phyloP scores from a whole-genome alignment of 2,113 vertebrate species.

The Blennius ocellaris region DNA sequence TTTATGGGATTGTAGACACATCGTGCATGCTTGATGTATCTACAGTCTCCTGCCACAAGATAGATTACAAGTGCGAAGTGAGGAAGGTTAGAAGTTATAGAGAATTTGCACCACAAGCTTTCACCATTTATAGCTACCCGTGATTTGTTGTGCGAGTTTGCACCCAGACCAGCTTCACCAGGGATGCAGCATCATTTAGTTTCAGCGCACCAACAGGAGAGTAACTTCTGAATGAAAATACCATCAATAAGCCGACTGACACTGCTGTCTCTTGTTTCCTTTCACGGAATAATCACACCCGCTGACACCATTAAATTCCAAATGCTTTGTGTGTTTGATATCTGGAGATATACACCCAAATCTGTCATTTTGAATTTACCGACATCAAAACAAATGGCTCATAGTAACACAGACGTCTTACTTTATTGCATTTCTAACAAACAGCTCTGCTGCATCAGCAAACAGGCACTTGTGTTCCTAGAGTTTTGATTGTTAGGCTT shows the following conservation, averaged over 20 bases:
- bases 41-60: not conserved
- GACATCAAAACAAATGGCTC: conserved; percentile 15
- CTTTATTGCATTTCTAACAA: conserved; percentile 7
- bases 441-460: no score
- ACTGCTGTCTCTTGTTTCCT: not conserved
- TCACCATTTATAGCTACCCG: not conserved
- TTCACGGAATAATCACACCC: conserved; percentile 13
- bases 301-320: conserved; percentile 1
- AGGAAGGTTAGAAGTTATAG: not conserved
- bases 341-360: not conserved
- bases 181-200: not conserved
- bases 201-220: not conserved
- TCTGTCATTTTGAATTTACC: conserved; percentile 17
- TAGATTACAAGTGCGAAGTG: not conserved
- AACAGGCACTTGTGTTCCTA: not conserved
- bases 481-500: not conserved
- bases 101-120: not conserved
- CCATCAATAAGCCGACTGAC: not conserved
- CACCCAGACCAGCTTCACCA: not conserved
- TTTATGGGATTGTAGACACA: not conserved
- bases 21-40: not conserved
- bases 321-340: conserved; percentile 23
- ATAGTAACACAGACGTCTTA: conserved; percentile 19
- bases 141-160: no score
- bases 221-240: conserved; percentile 1